These are phyloP conservation scores for Pyrgilauda ruficollis DNA, from an alignment of 2,113 vertebrate species.

Conservation along the genomic window DNA sequence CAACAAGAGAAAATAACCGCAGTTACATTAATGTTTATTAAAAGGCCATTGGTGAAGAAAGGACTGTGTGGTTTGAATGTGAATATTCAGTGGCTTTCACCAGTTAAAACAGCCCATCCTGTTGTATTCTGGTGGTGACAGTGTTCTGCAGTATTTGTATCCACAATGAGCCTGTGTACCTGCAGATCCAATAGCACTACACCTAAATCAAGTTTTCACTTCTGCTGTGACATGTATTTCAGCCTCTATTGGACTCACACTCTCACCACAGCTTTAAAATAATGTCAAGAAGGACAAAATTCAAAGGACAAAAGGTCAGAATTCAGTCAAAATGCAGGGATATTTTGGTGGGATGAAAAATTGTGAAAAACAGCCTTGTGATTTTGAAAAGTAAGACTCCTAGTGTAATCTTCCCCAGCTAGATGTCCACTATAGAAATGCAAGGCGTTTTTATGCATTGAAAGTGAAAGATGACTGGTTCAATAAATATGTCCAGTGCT, in stretches of 20 bases:
- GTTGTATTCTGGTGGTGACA: neutral
- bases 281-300: accelerated
- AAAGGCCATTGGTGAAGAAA: neutral
- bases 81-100: neutral
- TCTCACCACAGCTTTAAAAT: neutral
- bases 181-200: neutral
- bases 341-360: neutral
- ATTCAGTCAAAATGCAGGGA: neutral
- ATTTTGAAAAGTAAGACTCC: neutral
- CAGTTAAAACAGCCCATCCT: neutral
- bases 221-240: neutral
- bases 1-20: neutral
- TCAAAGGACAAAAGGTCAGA: neutral
- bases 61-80: neutral
- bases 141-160: neutral
- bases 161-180: neutral
- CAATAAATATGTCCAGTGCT: neutral
- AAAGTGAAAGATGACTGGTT: neutral
- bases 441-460: accelerated
- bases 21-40: neutral
- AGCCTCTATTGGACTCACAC: accelerated
- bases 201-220: neutral
- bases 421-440: neutral
- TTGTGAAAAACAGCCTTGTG: neutral
- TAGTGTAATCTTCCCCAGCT: neutral